Evolutionary conservation across 1,140 invertebrate genomes (phyloP), one percentile per base, ranked within the genome.

Genomic region (Carposina sasakii): DNA sequence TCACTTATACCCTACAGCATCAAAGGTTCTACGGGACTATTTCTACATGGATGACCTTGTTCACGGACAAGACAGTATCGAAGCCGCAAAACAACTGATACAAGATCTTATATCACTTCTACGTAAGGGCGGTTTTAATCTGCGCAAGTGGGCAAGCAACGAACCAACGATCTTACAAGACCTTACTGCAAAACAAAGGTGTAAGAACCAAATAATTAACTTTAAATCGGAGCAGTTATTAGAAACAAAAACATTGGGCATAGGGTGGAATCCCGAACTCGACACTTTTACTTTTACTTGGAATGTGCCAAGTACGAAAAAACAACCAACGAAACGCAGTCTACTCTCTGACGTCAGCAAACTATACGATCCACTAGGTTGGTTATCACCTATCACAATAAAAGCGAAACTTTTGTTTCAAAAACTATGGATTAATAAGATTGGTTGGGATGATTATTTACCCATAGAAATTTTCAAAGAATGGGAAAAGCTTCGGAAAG

Each of bases 311-410:
- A 12, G 26, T 4, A 8, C 5, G 4, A 46, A 24, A 2, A 8
- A 33, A 33, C 4, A 24, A 9, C 3, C 1, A 12, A 72, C 67
- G 34, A 74, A 76, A 46, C 42, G 69, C 41, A 57, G 9, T 3
- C 60, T 67, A 30, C 44, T 74, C 6, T 62, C 63, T n/a, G 62
- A 67, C 28, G 44, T 71, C 6, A 63, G 64, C 24, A 41, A 48
- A 17, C 30, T 73, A 12, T 73, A 58, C 45, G 68, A 78, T 40
- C 72, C 75, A 15, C 49, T 74, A 5, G 68, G 71, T 1, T 72
- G 66, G 67, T 43, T 76, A 48, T 49, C 61, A 19, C 68, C 72
- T 33, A 44, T 49, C 1, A 63, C 65, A 8, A 26, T 78, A 13
- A 26, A 31, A 26, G 61, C 68, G 37, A 77, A 77, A 61, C 51